Percentiles rank a stretch among this genome's conserved stretches.
phyloP scores from a whole-genome alignment of 2,888 invertebrate species.

The Morpho deidamia region DNA sequence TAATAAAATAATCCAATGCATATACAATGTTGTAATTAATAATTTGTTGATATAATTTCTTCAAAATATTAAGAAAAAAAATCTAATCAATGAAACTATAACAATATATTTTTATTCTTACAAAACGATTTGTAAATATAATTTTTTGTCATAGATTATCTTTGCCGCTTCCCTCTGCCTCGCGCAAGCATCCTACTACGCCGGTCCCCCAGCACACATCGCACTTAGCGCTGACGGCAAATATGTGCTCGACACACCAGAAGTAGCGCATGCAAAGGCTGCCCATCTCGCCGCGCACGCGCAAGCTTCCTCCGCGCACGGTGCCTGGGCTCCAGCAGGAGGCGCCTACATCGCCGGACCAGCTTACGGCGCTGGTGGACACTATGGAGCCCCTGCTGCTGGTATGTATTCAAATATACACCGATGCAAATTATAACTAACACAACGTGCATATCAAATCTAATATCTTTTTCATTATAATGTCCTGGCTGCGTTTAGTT shows the following conservation, averaged over 20 bases:
- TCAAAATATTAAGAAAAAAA: no score
- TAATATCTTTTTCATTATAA: no score
- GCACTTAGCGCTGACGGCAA: slow-evolving; percentile 75
- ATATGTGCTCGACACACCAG: slow-evolving; percentile 73
- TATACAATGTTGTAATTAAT: no score
- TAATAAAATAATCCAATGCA: no score
- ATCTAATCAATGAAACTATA: no score
- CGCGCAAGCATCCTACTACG: slow-evolving; percentile 76
- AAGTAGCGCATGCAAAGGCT: slow-evolving; percentile 72
- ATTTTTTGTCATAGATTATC: slow-evolving; percentile 53
- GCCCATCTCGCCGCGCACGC: slow-evolving; percentile 70
- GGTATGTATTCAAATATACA: slow-evolving; percentile 38
- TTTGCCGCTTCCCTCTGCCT: slow-evolving; percentile 69
- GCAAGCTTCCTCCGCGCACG: slow-evolving; percentile 65
- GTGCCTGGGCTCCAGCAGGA: slow-evolving; percentile 64
- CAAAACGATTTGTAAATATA: not conserved
- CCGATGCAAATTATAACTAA: no score
- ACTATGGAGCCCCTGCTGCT: slow-evolving; percentile 69
- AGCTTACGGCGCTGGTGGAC: slow-evolving; percentile 43
- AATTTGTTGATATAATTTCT: no score
- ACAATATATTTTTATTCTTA: not conserved
- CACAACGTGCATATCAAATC: no score
- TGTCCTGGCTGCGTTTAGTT: no score
- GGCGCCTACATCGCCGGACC: slow-evolving; percentile 46
- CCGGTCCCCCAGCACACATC: slow-evolving; percentile 65